Evolutionary conservation across 2,888 invertebrate genomes (phyloP).

Genomic region (Zygogramma bicolorata): DNA sequence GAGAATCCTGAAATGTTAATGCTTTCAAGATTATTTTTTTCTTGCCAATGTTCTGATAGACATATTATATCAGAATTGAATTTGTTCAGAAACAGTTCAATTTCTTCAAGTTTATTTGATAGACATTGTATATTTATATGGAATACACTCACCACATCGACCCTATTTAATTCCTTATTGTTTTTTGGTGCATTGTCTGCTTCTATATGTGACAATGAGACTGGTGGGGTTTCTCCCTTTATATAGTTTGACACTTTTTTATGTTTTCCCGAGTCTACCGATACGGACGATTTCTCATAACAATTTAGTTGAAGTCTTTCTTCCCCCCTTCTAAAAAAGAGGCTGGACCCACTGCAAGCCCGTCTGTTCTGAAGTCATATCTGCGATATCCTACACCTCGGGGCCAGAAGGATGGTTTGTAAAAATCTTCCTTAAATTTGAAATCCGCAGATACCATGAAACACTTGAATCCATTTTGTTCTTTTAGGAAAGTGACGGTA

Average conservation of each 20-base stretch:
- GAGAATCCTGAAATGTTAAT: not conserved
- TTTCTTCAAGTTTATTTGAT: not conserved
- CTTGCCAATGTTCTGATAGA: not conserved
- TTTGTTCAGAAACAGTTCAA: not conserved
- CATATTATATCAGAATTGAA: not conserved
- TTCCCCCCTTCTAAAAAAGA: conserved; percentile 9
- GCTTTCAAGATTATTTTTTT: not conserved
- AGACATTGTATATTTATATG: not conserved
- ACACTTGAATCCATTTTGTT: conserved; percentile 11
- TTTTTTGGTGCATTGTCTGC: not conserved
- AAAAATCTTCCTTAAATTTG: conserved; percentile 9
- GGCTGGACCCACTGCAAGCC: conserved; percentile 6
- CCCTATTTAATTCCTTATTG: not conserved
- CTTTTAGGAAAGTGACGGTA: not conserved
- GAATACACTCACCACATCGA: not conserved
- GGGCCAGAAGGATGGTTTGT: conserved; percentile 9
- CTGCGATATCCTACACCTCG: conserved; percentile 13
- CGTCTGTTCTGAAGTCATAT: conserved; percentile 20
- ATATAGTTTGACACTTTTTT: not conserved
- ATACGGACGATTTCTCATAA: not conserved
- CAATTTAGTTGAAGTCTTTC: conserved; percentile 11
- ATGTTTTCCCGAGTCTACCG: not conserved
- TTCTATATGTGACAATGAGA: not conserved
- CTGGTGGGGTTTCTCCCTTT: not conserved
- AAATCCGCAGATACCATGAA: conserved; percentile 6